These are phyloP conservation scores for Podilymbus podiceps DNA, from an alignment of 2,113 vertebrate species.

Conservation along the genomic window DNA sequence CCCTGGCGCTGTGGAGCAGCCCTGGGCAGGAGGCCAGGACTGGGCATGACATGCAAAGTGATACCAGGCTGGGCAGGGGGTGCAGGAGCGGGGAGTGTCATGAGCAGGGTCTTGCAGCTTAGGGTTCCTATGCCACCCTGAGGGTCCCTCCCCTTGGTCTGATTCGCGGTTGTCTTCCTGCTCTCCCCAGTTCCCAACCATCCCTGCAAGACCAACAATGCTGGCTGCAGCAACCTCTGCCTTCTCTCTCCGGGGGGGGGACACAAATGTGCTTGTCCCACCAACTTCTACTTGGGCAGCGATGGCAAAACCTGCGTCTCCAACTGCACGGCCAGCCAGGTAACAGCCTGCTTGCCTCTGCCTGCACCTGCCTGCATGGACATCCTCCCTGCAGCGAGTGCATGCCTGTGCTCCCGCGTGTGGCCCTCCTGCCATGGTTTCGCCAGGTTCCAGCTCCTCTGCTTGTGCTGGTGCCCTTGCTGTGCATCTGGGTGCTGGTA, in stretches of 20 bases:
- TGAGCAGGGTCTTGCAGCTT: not conserved
- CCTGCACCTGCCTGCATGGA: not conserved
- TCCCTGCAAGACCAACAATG: conserved; percentile 90
- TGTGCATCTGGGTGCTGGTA: not conserved
- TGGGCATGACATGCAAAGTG: not conserved
- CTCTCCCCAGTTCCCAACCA: conserved; percentile 86
- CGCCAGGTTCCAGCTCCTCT: not conserved
- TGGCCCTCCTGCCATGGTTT: fast-evolving
- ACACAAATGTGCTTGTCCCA: conserved; percentile 94
- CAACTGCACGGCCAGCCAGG: conserved; percentile 98
- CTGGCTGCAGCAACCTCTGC: conserved; percentile 95
- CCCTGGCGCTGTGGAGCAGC: fast-evolving
- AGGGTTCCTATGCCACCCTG: fast-evolving
- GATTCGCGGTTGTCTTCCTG: not conserved
- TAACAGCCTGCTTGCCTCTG: conserved; percentile 13
- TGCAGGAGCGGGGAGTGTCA: fast-evolving
- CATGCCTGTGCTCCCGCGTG: fast-evolving
- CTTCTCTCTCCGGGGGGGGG: conserved; percentile 88
- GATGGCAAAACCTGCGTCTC: conserved; percentile 93
- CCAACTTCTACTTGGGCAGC: conserved; percentile 92
- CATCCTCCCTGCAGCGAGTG: fast-evolving
- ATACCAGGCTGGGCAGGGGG: fast-evolving
- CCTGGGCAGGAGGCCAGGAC: not conserved
- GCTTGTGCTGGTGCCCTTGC: not conserved
- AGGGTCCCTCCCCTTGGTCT: not conserved